phyloP scores from a whole-genome alignment of 2,888 invertebrate genomes.

The Eupithecia insigniata region DNA sequence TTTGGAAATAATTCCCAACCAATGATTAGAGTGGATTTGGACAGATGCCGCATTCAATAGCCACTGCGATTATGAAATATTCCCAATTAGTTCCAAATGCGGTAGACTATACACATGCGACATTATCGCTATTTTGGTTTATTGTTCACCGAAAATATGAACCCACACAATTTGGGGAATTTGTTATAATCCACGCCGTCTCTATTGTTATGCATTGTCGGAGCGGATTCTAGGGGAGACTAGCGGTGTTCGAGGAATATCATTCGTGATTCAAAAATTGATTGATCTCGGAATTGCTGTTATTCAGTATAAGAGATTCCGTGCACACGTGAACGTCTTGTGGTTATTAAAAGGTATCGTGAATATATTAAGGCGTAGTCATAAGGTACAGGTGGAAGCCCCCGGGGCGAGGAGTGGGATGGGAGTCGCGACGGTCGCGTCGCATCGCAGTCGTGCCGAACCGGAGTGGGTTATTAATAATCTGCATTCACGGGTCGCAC shows the following conservation, averaged over 20 bases:
- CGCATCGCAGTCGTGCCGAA: conserved; percentile 58
- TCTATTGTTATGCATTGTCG: conserved; percentile 77
- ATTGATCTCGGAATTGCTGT: conserved; percentile 61
- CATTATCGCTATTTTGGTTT: conserved; percentile 81
- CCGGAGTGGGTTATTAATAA: conserved; percentile 81
- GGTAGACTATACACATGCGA: conserved; percentile 79
- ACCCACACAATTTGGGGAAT: conserved; percentile 83
- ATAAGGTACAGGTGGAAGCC: conserved; percentile 74
- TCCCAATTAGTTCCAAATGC: conserved; percentile 82
- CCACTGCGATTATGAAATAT: conserved; percentile 74
- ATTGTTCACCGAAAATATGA: conserved; percentile 80
- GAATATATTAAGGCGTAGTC: conserved; percentile 69
- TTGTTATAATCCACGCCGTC: conserved; percentile 79
- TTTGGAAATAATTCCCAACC: conserved; percentile 37
- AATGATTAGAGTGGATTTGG: conserved; percentile 48
- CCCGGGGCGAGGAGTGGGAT: conserved; percentile 70
- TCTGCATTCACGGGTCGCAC: conserved; percentile 80
- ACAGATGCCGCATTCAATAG: conserved; percentile 79
- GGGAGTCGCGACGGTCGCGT: conserved; percentile 58
- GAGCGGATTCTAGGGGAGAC: conserved; percentile 63
- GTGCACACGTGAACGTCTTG: conserved; percentile 49
- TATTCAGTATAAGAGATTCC: conserved; percentile 44
- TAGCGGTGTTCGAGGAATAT: conserved; percentile 58
- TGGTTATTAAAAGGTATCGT: conserved; percentile 66
- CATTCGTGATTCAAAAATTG: conserved; percentile 65